These are phyloP conservation scores for Uria lomvia DNA, from an alignment of 2,113 vertebrate species.

Conservation along the genomic window DNA sequence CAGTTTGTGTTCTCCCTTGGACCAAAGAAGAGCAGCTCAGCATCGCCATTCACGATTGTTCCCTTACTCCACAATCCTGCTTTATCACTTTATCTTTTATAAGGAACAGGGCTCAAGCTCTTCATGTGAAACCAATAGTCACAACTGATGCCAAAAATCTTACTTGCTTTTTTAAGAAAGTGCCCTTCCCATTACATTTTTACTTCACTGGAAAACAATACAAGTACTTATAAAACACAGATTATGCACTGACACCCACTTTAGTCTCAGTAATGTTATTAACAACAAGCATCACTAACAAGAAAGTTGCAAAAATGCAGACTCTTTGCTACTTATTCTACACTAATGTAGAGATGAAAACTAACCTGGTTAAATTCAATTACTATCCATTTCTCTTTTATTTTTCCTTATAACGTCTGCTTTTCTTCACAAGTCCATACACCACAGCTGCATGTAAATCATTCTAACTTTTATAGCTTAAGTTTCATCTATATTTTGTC, in stretches of 20 bases:
- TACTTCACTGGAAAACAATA: not conserved
- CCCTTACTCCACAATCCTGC: not conserved
- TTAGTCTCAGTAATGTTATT: not conserved
- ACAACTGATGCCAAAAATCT: not conserved
- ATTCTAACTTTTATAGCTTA: not conserved
- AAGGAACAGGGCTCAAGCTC: not conserved
- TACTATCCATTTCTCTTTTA: not conserved
- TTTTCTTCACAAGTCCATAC: not conserved
- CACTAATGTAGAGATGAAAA: not conserved
- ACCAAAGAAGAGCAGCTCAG: not conserved
- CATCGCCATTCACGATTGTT: not conserved
- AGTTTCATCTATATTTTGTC: not conserved
- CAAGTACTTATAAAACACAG: not conserved
- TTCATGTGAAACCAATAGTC: not conserved
- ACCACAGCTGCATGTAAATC: not conserved
- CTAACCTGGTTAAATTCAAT: not conserved
- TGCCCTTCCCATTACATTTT: not conserved
- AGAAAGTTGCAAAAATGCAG: not conserved
- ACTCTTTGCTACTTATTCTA: not conserved
- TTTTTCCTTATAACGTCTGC: not conserved
- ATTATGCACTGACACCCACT: not conserved
- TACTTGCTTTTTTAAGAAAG: not conserved
- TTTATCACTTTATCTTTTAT: not conserved
- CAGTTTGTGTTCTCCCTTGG: not conserved
- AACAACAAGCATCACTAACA: not conserved